Evolutionary conservation across 2,797 vertebrate species (phyloP).

Genomic region (Peromyscus attwateri): DNA sequence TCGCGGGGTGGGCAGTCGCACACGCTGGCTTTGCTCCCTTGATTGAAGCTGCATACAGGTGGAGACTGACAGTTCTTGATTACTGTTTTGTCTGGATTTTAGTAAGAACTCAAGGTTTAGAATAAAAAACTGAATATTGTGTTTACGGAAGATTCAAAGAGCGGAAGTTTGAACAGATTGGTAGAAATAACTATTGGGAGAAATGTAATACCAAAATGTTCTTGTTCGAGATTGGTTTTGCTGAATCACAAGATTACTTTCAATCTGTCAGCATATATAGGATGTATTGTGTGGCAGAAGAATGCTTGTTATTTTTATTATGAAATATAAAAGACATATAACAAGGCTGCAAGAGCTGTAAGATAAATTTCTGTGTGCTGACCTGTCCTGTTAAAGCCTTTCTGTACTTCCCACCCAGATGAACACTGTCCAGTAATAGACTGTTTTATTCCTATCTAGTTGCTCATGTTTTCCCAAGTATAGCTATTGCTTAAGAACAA

Average conservation of each 20-base stretch:
- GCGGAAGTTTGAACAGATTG: not conserved
- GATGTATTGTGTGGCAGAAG: constrained; percentile 4
- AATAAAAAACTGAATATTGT: constrained; percentile 1
- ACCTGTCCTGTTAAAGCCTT: not conserved
- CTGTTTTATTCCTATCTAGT: not conserved
- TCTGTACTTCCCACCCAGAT: not conserved
- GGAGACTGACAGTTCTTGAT: not conserved
- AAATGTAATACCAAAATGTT: not conserved
- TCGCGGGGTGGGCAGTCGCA: not conserved
- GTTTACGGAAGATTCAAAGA: constrained; percentile 9
- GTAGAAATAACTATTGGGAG: not conserved
- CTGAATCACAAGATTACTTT: not conserved
- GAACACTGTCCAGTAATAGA: not conserved
- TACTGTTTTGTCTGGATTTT: not conserved
- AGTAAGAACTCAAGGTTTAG: not conserved
- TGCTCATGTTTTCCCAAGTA: not conserved
- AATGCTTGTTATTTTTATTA: not conserved
- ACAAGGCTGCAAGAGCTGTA: not conserved
- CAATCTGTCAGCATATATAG: not conserved
- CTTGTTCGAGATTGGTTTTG: not conserved
- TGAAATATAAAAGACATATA: not conserved
- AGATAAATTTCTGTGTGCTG: not conserved
- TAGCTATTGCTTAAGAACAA: not conserved
- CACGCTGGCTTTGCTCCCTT: not conserved
- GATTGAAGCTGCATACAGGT: not conserved